Evolutionary conservation across 2,888 invertebrate genomes (phyloP), one percentile per base, ranked within the genome.

Genomic region (Pharmacophagus antenor): DNA sequence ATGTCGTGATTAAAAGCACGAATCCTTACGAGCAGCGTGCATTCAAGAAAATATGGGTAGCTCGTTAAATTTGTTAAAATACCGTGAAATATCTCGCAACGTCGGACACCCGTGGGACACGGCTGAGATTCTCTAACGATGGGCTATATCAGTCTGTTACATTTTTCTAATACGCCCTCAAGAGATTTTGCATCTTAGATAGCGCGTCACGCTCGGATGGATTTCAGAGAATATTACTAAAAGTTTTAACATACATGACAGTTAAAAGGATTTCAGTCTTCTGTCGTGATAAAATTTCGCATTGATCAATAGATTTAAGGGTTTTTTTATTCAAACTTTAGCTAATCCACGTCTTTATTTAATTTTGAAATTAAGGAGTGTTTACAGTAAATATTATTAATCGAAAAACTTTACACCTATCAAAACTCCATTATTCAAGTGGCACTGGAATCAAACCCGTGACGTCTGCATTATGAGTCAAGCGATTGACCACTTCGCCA

Each of bases 21-120:
- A 75, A 80, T 79, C 76, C 73, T 74, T 66, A 70, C 72, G 63
- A 73, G 67, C 62, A 65, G 65, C 63, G 79, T 75, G 82, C 83
- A 84, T 81, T 79, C 79, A 80, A 85, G 84, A 85, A 85, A 85
- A 84, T 83, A 84, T 80, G 81, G n/a, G 79, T 67, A 77, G 80
- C 87, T 89, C 88, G 89, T 90, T 90, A 90, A 89, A 89, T 82
- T 84, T 88, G 89, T 88, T 88, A 88, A 90, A 90, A 89, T 84
- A 88, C 88, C 89, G 88, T 90, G 82, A 88, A 88, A 88, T 86
- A 85, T 85, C 78, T 75, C 80, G 81, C 80, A 74, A 80, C 84
- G 81, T 74, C 80, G 85, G 82, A 84, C 81, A 84, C 86, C 84
- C 84, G 61, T 63, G 85, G 80, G 85, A 80, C 71, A 66, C 69